Conservation (phyloP, 2,113 vertebrate species). For the Peromyscus polionotus region DNA sequence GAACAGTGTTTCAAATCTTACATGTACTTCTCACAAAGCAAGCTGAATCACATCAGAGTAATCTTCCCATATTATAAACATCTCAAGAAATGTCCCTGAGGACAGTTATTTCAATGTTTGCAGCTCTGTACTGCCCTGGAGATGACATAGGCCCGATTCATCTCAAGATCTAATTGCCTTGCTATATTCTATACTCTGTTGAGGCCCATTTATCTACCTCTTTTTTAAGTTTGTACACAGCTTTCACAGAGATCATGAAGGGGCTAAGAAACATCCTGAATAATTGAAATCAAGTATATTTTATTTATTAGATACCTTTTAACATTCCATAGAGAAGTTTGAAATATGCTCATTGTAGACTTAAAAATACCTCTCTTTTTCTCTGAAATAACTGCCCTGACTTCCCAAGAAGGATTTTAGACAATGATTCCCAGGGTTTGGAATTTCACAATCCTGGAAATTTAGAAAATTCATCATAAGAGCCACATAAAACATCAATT, state of each 20-base stretch:
- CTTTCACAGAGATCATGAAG: neutral
- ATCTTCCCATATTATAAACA: neutral
- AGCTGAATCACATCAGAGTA: neutral
- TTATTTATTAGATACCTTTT: neutral
- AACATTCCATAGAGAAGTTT: neutral
- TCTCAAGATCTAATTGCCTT: neutral
- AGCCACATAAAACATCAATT: neutral
- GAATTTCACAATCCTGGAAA: constrained; percentile 30
- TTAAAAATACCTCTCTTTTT: constrained; percentile 29
- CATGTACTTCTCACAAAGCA: neutral
- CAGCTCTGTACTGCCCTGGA: neutral
- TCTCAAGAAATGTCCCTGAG: neutral
- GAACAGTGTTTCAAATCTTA: neutral
- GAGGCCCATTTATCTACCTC: neutral
- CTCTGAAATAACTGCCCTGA: neutral
- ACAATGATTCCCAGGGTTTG: neutral
- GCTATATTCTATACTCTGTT: neutral
- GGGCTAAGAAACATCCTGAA: neutral
- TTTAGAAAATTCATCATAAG: constrained; percentile 15
- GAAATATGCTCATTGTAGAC: neutral
- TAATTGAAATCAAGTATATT: neutral
- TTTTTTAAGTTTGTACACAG: neutral
- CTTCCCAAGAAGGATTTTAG: neutral
- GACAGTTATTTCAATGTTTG: neutral
- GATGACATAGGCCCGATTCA: neutral